phyloP scores from a whole-genome alignment of 2,797 vertebrate species.

The Etheostoma perlongum region DNA sequence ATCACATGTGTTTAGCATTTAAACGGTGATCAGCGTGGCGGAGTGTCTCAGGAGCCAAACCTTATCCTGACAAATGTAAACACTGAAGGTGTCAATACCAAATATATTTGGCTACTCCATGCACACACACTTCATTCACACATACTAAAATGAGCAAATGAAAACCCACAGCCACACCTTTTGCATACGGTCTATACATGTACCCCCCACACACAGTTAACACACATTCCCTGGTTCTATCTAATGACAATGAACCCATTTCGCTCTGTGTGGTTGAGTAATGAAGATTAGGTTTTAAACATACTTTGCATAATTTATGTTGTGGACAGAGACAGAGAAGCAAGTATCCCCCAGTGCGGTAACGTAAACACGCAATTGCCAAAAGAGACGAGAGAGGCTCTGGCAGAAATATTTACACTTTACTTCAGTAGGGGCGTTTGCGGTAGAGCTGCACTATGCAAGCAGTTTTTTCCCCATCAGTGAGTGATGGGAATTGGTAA shows the following conservation, averaged over 20 bases:
- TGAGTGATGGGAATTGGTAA: constrained; percentile 68
- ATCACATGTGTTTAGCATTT: constrained; percentile 77
- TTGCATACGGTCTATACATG: constrained; percentile 27
- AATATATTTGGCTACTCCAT: constrained; percentile 63
- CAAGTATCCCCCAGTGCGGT: constrained; percentile 48
- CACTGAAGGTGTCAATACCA: constrained; percentile 72
- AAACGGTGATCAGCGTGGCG: constrained; percentile 53
- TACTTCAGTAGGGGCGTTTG: constrained; percentile 39
- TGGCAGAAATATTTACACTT: constrained; percentile 73
- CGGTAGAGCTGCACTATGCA: constrained; percentile 41
- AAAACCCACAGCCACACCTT: constrained; percentile 32
- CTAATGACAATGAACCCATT: constrained; percentile 26
- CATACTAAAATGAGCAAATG: constrained; percentile 38
- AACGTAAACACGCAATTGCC: constrained; percentile 68
- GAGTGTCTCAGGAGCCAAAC: constrained; percentile 58
- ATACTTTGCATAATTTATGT: constrained; percentile 66
- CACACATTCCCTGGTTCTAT: constrained; percentile 31
- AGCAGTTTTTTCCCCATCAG: constrained; percentile 52
- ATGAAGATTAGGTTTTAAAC: constrained; percentile 75
- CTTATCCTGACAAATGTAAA: constrained; percentile 72
- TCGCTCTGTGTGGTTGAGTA: constrained; percentile 40
- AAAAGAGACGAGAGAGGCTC: constrained; percentile 57
- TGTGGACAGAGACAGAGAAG: constrained; percentile 47
- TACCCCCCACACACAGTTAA: constrained; percentile 17
- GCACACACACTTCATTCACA: constrained; percentile 42